phyloP scores from a whole-genome alignment of 2,888 invertebrate species.

The Phorcus lineatus region DNA sequence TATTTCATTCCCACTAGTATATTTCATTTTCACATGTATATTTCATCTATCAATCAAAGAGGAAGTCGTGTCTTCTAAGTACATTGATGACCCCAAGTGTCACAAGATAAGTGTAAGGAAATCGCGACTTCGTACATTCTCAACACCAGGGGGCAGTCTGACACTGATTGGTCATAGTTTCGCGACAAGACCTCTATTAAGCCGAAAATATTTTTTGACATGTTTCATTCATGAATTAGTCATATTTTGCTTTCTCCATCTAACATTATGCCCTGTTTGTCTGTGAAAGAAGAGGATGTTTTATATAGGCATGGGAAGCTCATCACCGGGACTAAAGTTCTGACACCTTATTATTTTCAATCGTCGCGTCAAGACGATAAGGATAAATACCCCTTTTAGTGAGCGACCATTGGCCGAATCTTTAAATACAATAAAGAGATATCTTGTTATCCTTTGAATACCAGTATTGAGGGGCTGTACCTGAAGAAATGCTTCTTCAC shows the following conservation, averaged over 20 bases:
- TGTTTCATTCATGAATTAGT: not conserved
- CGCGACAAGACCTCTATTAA: not conserved
- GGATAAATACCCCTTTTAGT: not conserved
- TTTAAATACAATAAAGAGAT: too few species aligned
- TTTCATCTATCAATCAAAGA: too few species aligned
- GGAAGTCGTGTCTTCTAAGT: too few species aligned
- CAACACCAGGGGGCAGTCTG: not conserved
- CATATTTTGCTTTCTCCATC: not conserved
- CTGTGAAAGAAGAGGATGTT: not conserved
- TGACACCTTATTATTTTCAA: slow-evolving; percentile 4
- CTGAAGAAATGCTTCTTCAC: too few species aligned
- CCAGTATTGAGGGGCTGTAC: too few species aligned
- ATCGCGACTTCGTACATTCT: not conserved
- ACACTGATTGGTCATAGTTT: not conserved
- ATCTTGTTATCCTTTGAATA: too few species aligned
- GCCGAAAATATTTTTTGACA: not conserved
- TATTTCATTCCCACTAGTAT: too few species aligned
- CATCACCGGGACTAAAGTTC: not conserved
- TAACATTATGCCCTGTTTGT: not conserved
- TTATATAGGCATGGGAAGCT: not conserved
- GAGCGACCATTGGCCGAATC: too few species aligned
- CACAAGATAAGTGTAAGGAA: not conserved
- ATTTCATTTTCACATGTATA: too few species aligned
- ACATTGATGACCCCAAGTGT: too few species aligned
- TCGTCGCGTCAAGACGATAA: not conserved